phyloP scores from a whole-genome alignment of 2,113 vertebrate genomes.

The Sinocyclocheilus maitianheensis region DNA sequence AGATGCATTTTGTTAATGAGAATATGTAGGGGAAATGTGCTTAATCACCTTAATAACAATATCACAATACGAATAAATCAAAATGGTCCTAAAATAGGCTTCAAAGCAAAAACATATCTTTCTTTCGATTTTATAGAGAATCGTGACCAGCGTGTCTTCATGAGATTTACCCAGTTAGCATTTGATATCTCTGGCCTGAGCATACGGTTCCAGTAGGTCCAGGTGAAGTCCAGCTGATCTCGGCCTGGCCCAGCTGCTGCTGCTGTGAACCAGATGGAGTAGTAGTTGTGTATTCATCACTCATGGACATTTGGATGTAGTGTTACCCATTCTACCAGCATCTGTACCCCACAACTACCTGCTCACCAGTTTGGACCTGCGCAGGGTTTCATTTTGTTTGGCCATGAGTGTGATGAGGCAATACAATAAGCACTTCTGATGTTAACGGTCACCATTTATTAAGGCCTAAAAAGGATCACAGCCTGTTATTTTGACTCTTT shows the following conservation, averaged over 20 bases:
- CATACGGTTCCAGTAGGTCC: constrained; percentile 47
- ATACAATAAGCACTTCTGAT: constrained; percentile 16
- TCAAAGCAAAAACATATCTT: not conserved
- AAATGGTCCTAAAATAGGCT: not conserved
- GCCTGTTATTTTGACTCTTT: not conserved
- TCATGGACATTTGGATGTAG: constrained; percentile 69
- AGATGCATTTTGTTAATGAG: not conserved
- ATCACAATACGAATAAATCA: no score
- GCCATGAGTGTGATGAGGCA: constrained; percentile 4
- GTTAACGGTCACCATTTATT: not conserved
- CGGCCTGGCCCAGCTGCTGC: constrained; percentile 25
- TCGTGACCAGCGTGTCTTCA: not conserved
- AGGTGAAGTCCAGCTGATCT: constrained; percentile 74
- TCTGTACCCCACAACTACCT: constrained; percentile 68
- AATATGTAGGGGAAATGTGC: not conserved
- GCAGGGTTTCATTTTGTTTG: constrained; percentile 43
- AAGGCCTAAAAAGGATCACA: constrained; percentile 1
- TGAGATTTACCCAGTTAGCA: not conserved
- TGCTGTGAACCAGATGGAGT: constrained; percentile 65
- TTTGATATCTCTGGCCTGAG: not conserved
- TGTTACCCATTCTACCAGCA: constrained; percentile 70
- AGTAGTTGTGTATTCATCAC: constrained; percentile 64
- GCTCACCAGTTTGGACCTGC: constrained; percentile 58
- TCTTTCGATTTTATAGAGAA: not conserved
- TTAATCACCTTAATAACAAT: not conserved